A percentile compares a stretch with the other conserved stretches of the same genome.
These are phyloP conservation scores for Coilia nasus DNA, from an alignment of 2,797 vertebrate genomes.

Conservation along the genomic window DNA sequence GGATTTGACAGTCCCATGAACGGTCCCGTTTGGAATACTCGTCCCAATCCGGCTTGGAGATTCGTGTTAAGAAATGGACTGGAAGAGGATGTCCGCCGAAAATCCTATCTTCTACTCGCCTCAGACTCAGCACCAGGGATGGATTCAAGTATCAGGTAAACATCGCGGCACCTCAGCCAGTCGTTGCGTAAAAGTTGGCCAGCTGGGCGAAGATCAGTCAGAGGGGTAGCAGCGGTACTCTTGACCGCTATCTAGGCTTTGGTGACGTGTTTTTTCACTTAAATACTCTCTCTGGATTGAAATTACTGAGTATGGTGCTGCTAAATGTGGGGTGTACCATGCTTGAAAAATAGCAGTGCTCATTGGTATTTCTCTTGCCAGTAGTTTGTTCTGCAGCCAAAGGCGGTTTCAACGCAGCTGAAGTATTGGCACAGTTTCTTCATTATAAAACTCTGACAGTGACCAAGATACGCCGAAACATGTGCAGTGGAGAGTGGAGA, in stretches of 20 bases:
- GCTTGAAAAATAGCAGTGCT: not conserved
- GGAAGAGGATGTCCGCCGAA: constrained; percentile 37
- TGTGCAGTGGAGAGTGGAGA: too few species aligned
- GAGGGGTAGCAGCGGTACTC: not conserved
- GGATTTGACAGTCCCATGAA: not conserved
- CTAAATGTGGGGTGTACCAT: not conserved
- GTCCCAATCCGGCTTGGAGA: not conserved
- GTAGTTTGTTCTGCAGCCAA: not conserved
- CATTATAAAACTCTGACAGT: not conserved
- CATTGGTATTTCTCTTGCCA: not conserved
- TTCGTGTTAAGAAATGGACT: constrained; percentile 14
- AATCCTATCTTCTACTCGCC: constrained; percentile 36
- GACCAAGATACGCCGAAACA: too few species aligned
- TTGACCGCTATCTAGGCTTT: not conserved
- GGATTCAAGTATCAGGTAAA: constrained; percentile 50
- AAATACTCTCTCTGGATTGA: not conserved
- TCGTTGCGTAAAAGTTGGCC: constrained; percentile 7
- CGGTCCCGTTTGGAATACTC: constrained; percentile 5
- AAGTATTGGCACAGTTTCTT: not conserved
- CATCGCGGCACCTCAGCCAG: not conserved
- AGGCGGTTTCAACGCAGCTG: not conserved
- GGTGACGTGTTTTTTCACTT: not conserved
- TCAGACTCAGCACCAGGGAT: constrained; percentile 40
- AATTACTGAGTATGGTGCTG: not conserved
- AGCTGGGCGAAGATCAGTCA: not conserved